Base-by-base conservation (phyloP, 1,140 invertebrate species). In the Eurosta solidaginis region DNA sequence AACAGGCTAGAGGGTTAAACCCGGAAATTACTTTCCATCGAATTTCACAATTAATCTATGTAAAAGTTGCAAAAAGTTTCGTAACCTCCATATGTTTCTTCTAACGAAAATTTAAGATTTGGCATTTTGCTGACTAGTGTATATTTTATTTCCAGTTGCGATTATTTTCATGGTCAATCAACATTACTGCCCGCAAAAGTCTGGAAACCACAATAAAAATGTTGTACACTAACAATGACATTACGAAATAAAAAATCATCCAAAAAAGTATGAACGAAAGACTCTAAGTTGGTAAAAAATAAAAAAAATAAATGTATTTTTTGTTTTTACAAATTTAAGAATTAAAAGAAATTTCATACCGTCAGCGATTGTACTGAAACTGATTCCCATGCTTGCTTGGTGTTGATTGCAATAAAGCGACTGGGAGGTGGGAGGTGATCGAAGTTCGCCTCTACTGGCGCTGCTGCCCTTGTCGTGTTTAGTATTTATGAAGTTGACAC, bases 291-390 rank as follows among this genome's bases (percentile, higher is more conserved):
- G 6, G 59, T 17, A n/a, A 40, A 68, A 68, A 40, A 42, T 40
- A 68, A 68, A 5, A 14, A n/a, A 68, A 68, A 17, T 52, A 52
- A 52, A 22, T 52, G 4, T 27, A 1, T 40, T 68, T 68, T 68
- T 42, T 40, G n/a, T 42, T 22, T n/a, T n/a, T n/a, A n/a, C n/a
- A n/a, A 29, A 25, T 10, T 3, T 33, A 68, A 68, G 40, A 54
- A 7, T 20, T 68, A 68, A 40, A 68, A 54, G 59, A 33, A 12
- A 68, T 68, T 42, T 68, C 59, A 68, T 68, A 68, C 59, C 59
- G 59, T 17, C 59, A 68, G 17, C n/a, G 33, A 6, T 17, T 68
- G 59, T 68, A 27, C 59, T 68, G 59, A 20, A 40, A 33, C 59
- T 33, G 33, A 68, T 68, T 68, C 59, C 59, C 59, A 68, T 68